Conservation (phyloP, 2,113 vertebrate genomes). For the Forbesichthys agassizii region DNA sequence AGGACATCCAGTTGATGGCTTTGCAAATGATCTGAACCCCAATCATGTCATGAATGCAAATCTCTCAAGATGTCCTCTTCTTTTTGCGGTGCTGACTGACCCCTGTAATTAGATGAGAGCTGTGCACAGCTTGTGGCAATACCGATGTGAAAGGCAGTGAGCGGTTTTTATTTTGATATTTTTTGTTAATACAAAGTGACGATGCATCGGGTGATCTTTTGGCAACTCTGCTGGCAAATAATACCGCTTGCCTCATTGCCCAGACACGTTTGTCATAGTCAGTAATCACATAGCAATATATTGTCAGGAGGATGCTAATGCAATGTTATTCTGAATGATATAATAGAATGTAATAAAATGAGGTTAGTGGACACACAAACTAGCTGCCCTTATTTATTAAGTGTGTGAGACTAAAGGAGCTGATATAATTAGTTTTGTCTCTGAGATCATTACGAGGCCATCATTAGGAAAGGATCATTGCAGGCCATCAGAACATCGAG, state of each 20-base stretch:
- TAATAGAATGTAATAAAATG: neutral
- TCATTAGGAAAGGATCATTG: constrained; percentile 57
- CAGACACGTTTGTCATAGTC: no score
- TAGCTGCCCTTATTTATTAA: neutral
- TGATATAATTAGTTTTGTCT: constrained; percentile 25
- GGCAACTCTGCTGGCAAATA: constrained; percentile 19
- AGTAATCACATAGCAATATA: no score
- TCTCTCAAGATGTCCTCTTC: constrained; percentile 51
- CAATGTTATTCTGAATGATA: neutral
- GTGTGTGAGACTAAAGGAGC: neutral
- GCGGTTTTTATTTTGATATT: constrained; percentile 25
- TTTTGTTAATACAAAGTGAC: constrained; percentile 26
- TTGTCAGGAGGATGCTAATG: no score
- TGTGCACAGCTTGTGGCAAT: constrained; percentile 37
- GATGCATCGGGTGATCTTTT: constrained; percentile 11
- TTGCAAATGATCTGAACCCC: constrained; percentile 72
- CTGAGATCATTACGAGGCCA: constrained; percentile 35
- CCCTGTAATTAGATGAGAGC: constrained; percentile 61
- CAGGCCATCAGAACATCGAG: constrained; percentile 28
- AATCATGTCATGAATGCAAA: constrained; percentile 68
- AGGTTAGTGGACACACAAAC: neutral
- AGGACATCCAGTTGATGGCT: constrained; percentile 69
- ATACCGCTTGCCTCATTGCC: neutral
- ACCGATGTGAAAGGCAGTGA: constrained; percentile 27
- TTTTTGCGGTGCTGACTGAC: constrained; percentile 45